These are phyloP conservation scores for Passer domesticus DNA, from an alignment of 2,113 vertebrate genomes.

Conservation along the genomic window DNA sequence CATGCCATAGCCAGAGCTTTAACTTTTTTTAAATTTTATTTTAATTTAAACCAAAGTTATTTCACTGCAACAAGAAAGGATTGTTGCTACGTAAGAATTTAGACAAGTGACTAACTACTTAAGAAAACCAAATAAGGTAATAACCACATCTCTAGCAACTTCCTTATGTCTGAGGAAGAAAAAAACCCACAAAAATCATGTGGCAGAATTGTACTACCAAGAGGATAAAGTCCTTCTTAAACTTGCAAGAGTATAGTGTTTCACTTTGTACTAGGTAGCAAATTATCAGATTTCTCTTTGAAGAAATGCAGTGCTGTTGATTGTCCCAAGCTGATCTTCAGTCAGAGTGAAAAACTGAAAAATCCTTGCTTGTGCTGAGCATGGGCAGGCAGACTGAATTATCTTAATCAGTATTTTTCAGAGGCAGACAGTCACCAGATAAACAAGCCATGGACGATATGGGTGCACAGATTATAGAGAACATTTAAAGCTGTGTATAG, in stretches of 20 bases:
- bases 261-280: not conserved
- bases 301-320: not conserved
- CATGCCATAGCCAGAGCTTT: not conserved
- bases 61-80: not conserved
- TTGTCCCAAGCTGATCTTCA: not conserved
- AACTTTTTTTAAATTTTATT: not conserved
- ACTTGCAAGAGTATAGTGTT: not conserved
- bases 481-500: not conserved
- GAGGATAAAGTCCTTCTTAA: not conserved
- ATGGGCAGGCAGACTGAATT: not conserved
- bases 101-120: not conserved
- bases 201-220: not conserved
- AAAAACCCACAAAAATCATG: accelerated
- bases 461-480: not conserved
- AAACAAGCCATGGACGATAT: not conserved
- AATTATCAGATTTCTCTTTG: not conserved
- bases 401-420: not conserved
- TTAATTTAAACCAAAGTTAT: not conserved
- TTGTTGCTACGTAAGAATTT: not conserved
- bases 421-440: not conserved
- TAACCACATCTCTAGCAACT: not conserved
- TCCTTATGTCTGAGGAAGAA: not conserved
- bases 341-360: not conserved
- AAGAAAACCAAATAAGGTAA: not conserved
- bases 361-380: not conserved